Percentiles rank a stretch among this genome's conserved stretches.
Conservation (phyloP, 2,888 invertebrate genomes). For the Eilema griseolum region DNA sequence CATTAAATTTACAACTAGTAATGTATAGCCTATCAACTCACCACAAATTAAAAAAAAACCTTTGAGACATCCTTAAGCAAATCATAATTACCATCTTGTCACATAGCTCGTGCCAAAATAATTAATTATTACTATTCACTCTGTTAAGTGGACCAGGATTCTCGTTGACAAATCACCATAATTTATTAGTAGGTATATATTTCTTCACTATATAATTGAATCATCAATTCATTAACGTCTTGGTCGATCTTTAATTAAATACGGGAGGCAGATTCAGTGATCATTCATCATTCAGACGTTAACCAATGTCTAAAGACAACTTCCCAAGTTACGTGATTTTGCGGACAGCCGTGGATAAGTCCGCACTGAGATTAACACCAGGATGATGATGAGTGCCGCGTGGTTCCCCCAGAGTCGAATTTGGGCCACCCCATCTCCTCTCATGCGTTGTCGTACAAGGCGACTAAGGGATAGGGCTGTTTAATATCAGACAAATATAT, state of each 20-base stretch:
- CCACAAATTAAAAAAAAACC: too few relatives aligned
- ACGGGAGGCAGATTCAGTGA: neutral
- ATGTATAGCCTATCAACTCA: too few relatives aligned
- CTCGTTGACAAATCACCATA: conserved; percentile 8
- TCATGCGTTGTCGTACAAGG: too few relatives aligned
- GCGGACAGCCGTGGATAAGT: too few relatives aligned
- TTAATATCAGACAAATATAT: too few relatives aligned
- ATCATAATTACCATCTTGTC: neutral
- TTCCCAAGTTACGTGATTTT: neutral
- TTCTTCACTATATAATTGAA: conserved; percentile 21
- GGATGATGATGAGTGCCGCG: too few relatives aligned
- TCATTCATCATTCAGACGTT: neutral
- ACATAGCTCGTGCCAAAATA: conserved; percentile 7
- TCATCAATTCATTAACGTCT: conserved; percentile 23
- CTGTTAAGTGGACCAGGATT: conserved; percentile 8
- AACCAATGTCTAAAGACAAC: neutral
- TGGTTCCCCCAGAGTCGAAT: too few relatives aligned
- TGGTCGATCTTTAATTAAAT: neutral
- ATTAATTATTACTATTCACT: conserved; percentile 8
- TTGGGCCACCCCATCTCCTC: too few relatives aligned
- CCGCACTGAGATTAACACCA: too few relatives aligned
- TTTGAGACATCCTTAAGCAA: neutral
- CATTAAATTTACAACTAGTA: too few relatives aligned
- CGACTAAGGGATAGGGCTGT: too few relatives aligned
- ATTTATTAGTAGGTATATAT: conserved; percentile 16